A percentile compares a stretch with the other conserved stretches of the same genome.
These are phyloP conservation scores for Gymnocypris eckloni DNA, from an alignment of 2,797 vertebrate species.

Conservation along the genomic window DNA sequence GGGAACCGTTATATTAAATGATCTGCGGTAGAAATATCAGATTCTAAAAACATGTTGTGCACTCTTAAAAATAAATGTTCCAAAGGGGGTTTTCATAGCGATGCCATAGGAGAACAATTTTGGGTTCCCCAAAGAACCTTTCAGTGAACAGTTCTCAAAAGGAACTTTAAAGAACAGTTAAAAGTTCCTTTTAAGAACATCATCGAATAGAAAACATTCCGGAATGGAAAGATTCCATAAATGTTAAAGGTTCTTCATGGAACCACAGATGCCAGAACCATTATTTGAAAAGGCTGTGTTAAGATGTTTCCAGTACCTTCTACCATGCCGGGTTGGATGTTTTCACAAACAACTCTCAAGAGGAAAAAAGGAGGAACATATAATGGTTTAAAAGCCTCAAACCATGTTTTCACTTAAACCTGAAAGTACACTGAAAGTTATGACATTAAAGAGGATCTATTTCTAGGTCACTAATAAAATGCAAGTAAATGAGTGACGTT, in stretches of 20 bases:
- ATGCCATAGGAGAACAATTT: not conserved
- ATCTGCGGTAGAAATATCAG: constrained; percentile 52
- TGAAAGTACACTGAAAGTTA: not conserved
- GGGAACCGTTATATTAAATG: constrained; percentile 40
- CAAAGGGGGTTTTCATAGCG: not conserved
- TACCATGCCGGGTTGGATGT: not conserved
- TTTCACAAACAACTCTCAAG: not conserved
- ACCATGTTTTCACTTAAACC: not conserved
- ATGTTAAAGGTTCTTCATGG: not conserved
- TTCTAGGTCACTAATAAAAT: not conserved
- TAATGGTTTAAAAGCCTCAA: not conserved
- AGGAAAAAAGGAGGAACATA: not conserved
- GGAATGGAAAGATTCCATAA: not conserved
- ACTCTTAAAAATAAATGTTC: not conserved
- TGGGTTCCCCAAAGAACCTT: not conserved
- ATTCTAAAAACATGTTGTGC: constrained; percentile 30
- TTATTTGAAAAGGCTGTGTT: not conserved
- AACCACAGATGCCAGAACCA: not conserved
- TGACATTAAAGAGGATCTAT: not conserved
- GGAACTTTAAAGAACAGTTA: not conserved
- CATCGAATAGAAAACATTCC: not conserved
- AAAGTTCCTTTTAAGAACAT: not conserved
- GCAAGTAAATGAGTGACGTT: not conserved
- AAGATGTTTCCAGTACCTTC: constrained; percentile 16
- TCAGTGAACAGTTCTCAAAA: not conserved